Evolutionary conservation across 64 coral and sea anemone species (phyloP), one percentile per base, ranked within the genome.

Genomic region (Pocillopora verrucosa): DNA sequence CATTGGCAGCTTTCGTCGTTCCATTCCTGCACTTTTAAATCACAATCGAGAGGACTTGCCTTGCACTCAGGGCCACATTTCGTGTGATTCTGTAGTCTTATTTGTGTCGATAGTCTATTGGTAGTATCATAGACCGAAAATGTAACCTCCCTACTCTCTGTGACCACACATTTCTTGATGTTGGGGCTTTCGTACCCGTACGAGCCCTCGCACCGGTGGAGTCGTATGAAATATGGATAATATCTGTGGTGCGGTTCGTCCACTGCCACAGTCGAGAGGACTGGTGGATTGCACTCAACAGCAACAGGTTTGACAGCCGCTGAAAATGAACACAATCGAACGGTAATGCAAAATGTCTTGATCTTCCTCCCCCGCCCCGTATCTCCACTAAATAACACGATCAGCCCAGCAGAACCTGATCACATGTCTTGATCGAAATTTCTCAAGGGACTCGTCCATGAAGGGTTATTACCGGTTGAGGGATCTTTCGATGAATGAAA

Each of bases 141-240:
- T 65, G 85, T 72, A 17, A 93, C 16, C 20, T 89, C 60, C 60
- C 38, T 57, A 24, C 36, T 72, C 2, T 10, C 76, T 2, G 61
- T 84, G 10, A 70, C 87, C 15, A 80, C 80, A 56, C 92, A 93
- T 16, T 26, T 30, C 41, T 72, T 82, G 61, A 63, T 77, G 16
- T n/a, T 78, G 4, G 92, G 92, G 20, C 56, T 34, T 20, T 25
- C 30, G 2, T 9, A 11, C 0, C 22, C 19, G 78, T 72, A 88
- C 10, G 92, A 93, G 2, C 92, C 92, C 59, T 78, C 35, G 41
- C 92, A 93, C 1, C 78, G 87, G 61, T 93, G 19, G 13, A 93
- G 24, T n/a, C 37, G 82, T 38, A 93, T 79, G 62, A 77, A 93
- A 24, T 89, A 89, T 1, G 92, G 92, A 6, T 60, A 78, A 14